Evolutionary conservation across 2,797 vertebrate genomes (phyloP).

Genomic region (Spondyliosoma cantharus): DNA sequence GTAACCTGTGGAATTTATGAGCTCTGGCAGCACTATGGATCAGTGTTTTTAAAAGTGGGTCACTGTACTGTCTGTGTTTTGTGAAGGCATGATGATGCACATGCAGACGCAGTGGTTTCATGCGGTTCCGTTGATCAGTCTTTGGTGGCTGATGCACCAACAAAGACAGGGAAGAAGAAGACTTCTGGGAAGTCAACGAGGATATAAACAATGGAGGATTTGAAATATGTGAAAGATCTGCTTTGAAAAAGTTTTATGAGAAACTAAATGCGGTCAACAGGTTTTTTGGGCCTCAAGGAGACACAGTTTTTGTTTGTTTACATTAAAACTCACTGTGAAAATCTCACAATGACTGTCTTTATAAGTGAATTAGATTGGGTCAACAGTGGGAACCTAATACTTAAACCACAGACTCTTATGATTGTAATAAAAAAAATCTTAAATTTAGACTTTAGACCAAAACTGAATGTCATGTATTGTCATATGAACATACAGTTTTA

Average conservation of each 20-base stretch:
- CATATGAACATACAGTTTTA: neutral
- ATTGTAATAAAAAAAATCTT: neutral
- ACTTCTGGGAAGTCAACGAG: neutral
- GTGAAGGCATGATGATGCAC: neutral
- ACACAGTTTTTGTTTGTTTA: too few species aligned
- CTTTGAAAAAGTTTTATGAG: neutral
- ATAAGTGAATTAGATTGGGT: too few species aligned
- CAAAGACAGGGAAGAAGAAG: neutral
- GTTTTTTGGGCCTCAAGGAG: too few species aligned
- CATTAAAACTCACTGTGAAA: too few species aligned
- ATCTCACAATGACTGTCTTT: neutral
- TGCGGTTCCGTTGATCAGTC: neutral
- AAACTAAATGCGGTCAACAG: too few species aligned
- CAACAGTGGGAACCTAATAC: neutral
- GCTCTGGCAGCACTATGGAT: neutral
- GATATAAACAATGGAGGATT: neutral
- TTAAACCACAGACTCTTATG: neutral
- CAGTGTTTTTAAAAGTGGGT: neutral
- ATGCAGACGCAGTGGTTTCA: too few species aligned
- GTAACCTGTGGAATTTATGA: neutral
- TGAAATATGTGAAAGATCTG: neutral
- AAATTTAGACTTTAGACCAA: too few species aligned
- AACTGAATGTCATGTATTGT: neutral
- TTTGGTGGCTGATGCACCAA: neutral
- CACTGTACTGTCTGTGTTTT: neutral